These are phyloP conservation scores for Polydrusus pterygomalis DNA, from an alignment of 2,888 invertebrate species.

Conservation along the genomic window DNA sequence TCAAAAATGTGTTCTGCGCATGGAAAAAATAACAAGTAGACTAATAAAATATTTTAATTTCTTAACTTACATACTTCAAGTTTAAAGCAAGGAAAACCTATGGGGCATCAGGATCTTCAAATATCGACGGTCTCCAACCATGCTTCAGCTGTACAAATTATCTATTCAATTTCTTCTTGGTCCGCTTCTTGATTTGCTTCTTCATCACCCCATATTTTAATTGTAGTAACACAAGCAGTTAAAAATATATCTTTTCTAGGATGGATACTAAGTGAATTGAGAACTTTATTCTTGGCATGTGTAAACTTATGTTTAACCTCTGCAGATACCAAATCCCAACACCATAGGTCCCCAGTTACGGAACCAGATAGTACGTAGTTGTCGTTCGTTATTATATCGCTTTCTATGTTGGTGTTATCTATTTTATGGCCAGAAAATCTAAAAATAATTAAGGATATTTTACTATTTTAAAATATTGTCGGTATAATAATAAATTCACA, in stretches of 20 bases:
- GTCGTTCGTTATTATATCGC: constrained; percentile 88
- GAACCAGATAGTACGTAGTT: constrained; percentile 93
- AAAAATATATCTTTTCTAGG: constrained; percentile 83
- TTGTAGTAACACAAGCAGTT: constrained; percentile 83
- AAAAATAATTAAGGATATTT: constrained; percentile 51
- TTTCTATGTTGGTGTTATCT: constrained; percentile 90
- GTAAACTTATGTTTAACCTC: constrained; percentile 74
- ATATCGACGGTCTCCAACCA: neutral
- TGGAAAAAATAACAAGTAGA: neutral
- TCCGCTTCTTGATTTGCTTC: constrained; percentile 44
- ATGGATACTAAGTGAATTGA: constrained; percentile 89
- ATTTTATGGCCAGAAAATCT: constrained; percentile 90
- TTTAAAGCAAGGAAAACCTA: neutral
- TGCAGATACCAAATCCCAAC: constrained; percentile 92
- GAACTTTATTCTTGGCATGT: constrained; percentile 76
- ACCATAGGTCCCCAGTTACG: constrained; percentile 87
- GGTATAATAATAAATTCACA: too few species aligned
- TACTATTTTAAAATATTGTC: constrained; percentile 60
- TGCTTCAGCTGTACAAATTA: neutral
- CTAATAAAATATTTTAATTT: neutral
- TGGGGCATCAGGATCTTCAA: neutral
- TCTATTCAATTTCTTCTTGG: constrained; percentile 6
- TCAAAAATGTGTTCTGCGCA: too few species aligned
- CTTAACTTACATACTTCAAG: neutral
- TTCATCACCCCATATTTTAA: constrained; percentile 80